These are phyloP conservation scores for Ganaspis brasiliensis DNA, from an alignment of 2,888 invertebrate genomes.

Conservation along the genomic window DNA sequence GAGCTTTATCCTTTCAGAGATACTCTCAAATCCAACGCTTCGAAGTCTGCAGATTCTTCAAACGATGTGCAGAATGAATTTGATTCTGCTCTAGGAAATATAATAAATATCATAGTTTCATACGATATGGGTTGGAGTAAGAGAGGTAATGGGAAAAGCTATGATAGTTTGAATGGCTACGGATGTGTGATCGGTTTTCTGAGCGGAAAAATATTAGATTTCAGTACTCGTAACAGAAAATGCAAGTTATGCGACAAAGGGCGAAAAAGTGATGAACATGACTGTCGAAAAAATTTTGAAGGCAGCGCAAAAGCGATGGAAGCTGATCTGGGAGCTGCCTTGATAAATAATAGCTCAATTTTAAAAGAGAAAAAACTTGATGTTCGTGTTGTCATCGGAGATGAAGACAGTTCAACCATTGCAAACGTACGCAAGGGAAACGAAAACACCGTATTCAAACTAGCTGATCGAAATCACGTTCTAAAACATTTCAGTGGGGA, in stretches of 20 bases:
- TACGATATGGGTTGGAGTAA: conserved; percentile 67
- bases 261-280: conserved; percentile 56
- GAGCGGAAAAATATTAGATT: conserved; percentile 65
- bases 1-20: background rate
- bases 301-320: conserved; percentile 61
- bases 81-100: conserved; percentile 50
- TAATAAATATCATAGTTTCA: conserved; percentile 65
- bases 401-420: background rate
- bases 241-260: conserved; percentile 61
- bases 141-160: conserved; percentile 60
- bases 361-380: background rate
- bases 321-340: conserved; percentile 54
- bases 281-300: conserved; percentile 63
- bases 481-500: conserved; percentile 24
- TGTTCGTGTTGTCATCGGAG: background rate
- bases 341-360: conserved; percentile 28
- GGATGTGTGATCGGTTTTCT: conserved; percentile 65
- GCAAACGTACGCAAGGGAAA: background rate
- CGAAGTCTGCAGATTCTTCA: too few relatives aligned
- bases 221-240: conserved; percentile 62
- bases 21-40: background rate
- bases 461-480: background rate
- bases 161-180: conserved; percentile 65
- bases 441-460: background rate
- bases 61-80: conserved; percentile 42